Conservation (phyloP, 2,797 vertebrate species). For the Coluber constrictor region DNA sequence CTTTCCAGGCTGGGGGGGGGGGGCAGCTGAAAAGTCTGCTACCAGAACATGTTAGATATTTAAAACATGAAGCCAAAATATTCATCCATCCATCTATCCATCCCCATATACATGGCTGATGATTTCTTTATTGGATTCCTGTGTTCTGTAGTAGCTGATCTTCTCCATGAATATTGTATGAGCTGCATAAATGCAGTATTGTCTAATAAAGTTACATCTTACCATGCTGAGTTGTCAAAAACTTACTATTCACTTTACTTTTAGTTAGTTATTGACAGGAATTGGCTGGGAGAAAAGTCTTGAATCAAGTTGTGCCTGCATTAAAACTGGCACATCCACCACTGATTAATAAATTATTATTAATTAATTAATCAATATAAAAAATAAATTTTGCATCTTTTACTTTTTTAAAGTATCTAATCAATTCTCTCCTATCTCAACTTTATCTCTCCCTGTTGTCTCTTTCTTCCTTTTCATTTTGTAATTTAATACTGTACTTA, state of each 20-base stretch:
- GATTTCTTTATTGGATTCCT: background rate
- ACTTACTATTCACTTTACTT: background rate
- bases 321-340: background rate
- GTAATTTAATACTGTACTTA: background rate
- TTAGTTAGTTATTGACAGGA: background rate
- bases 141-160: background rate
- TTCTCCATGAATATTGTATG: background rate
- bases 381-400: background rate
- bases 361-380: background rate
- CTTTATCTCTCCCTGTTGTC: background rate
- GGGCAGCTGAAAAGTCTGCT: too few relatives aligned
- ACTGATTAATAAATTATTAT: too few relatives aligned
- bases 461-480: background rate
- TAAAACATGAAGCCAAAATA: too few relatives aligned
- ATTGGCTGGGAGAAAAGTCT: background rate
- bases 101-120: background rate
- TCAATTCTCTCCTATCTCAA: background rate
- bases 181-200: background rate
- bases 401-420: background rate
- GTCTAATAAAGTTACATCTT: background rate
- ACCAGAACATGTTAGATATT: too few relatives aligned
- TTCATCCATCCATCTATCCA: background rate
- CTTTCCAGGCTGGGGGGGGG: too few relatives aligned
- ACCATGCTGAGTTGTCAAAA: background rate
- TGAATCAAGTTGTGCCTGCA: background rate